Base-by-base conservation (phyloP, 1,140 invertebrate species). In the Stegodyphus dumicola region DNA sequence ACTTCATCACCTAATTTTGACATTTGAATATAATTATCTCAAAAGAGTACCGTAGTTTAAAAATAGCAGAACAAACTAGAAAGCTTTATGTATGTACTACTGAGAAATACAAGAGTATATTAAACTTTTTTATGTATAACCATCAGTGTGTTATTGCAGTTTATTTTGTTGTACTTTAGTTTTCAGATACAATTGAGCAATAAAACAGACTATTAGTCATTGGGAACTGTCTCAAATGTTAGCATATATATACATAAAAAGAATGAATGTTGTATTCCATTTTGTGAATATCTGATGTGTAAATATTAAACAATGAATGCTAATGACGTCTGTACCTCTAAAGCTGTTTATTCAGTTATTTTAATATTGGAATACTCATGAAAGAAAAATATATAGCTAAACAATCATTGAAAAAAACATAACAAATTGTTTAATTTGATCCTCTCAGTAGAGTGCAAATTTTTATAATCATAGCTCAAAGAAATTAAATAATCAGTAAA, bases 221-320 rank as follows among this genome's bases (percentile, higher is more conserved):
- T 67, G 1, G 9, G 65, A 60, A 60, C 65, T 67, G 65, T 67
- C 65, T 18, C n/a, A 9, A 67, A 15, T 67, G 17, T 67, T 67
- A 67, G 65, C 65, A 67, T 67, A 67, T 67, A 67, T 17, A 13
- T n/a, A 7, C n/a, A 15, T 15, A 67, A n/a, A 1, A 67, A 67
- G 65, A 67, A n/a, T 67, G 65, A 67, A 18, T 67, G 65, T 67
- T 67, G n/a, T 67, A 67, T 67, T 67, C 65, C 65, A 67, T 67
- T 67, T 67, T 67, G 17, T 67, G n/a, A 17, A 7, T 67, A 67
- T 5, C 56, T 15, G 7, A 67, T 17, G 65, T 67, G 65, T 67
- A n/a, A 18, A n/a, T 67, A 67, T n/a, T 15, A 15, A 67, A 18
- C 65, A 18, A 7, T 15, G 56, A 7, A 7, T 17, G 13, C 9